Evolutionary conservation across 2,888 invertebrate species (phyloP), one percentile per base, ranked within the genome.

Genomic region (Muscina levida): DNA sequence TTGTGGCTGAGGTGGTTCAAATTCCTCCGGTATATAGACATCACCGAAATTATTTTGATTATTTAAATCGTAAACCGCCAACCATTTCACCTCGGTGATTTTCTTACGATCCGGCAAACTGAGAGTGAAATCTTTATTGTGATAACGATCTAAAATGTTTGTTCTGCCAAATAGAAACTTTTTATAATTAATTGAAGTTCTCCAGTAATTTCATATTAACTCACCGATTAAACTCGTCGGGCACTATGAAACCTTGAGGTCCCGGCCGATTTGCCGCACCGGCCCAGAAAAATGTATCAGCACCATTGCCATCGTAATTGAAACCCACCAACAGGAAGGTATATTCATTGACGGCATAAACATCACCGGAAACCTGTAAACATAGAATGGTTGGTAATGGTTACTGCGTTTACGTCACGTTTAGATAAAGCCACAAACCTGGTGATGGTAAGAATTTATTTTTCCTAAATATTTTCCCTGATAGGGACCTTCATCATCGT

Each of bases 211-310:
- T 37, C 11, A 1, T 15, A 19, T 26, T 2, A 10, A 88, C 93
- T 91, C 85, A 97, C 97, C 94, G 95, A 89, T 96, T 96, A 89
- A 93, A 93, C 89, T 97, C 95, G 86, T 97, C 96, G 0, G 97
- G 96, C 56, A 97, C 95, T 73, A 97, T 97, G 88, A 97, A 97
- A 5, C 97, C 97, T 89, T 97, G 95, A 0, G 96, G 96, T 0
- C 97, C 97, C 0, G 97, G 97, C 19, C 97, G 92, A 85, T 95
- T 95, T 0, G 95, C 92, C 39, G 96, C 94, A n/a, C 97, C 97
- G 0, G 97, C 95, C 97, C 97, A 97, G 91, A 97, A 97, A 91
- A 96, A 97, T 1, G 97, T 95, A 88, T 97, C 97, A 10, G 95
- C 95, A 0, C 97, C 97, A 56, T 95, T 95, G 48, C 97, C 97